Conservation (phyloP, 2,888 invertebrate genomes). For the Villa cingulata region DNA sequence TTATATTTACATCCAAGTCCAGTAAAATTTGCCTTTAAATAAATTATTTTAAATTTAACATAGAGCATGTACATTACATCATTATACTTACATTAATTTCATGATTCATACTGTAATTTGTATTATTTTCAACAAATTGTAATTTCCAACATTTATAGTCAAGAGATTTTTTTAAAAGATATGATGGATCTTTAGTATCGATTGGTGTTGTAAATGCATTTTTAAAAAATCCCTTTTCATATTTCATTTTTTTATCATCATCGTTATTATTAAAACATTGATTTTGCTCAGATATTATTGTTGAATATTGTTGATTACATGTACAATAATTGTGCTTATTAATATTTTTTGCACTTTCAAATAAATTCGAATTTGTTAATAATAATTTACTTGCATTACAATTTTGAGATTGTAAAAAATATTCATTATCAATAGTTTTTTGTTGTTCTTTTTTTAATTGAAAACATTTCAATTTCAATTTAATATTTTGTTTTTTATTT, state of each 20-base stretch:
- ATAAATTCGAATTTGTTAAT: no score
- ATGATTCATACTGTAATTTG: neutral
- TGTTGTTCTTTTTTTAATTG: neutral
- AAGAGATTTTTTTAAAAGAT: neutral
- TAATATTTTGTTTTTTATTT: neutral
- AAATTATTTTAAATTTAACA: neutral
- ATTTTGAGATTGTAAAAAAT: neutral
- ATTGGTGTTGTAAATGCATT: no score
- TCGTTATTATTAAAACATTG: no score
- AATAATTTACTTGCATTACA: neutral
- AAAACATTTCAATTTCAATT: neutral
- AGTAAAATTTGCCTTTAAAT: conserved; percentile 20
- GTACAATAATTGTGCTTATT: neutral
- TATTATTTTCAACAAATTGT: neutral
- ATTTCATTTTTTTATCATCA: no score
- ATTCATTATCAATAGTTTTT: neutral
- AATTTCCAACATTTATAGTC: neutral
- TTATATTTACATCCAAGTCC: conserved; percentile 45
- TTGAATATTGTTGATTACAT: neutral
- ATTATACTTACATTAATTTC: neutral
- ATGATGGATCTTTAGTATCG: neutral
- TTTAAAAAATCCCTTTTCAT: no score
- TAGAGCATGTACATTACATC: no score
- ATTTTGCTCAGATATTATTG: no score
- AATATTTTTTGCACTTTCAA: neutral